Conservation (phyloP, 2,113 vertebrate genomes). For the Entomyzon cyanotis region DNA sequence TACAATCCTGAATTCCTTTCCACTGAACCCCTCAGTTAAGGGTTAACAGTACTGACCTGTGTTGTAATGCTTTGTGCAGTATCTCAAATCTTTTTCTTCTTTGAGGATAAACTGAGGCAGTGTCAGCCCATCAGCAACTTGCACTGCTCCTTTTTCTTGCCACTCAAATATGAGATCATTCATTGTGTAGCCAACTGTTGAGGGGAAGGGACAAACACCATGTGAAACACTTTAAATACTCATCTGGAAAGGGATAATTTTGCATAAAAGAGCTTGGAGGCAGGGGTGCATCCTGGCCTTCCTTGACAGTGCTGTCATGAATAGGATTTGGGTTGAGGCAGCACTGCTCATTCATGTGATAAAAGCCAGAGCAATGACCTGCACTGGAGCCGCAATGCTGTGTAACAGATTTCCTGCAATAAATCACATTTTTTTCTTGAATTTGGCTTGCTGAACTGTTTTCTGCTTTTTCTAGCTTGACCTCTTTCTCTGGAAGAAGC, state of each 20-base stretch:
- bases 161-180: conserved; percentile 99
- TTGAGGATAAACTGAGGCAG: conserved; percentile 97
- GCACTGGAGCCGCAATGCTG: background rate
- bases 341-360: background rate
- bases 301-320: background rate
- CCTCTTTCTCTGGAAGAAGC: background rate
- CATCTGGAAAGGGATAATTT: background rate
- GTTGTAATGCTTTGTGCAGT: conserved; percentile 98
- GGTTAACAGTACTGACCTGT: conserved; percentile 80
- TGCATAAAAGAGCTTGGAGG: background rate
- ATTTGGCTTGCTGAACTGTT: background rate
- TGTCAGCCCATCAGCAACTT: conserved; percentile 94
- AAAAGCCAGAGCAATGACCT: background rate
- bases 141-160: conserved; percentile 95
- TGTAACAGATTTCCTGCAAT: background rate
- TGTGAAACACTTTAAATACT: background rate
- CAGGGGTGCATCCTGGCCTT: background rate
- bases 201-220: background rate
- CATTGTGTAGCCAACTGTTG: conserved; percentile 96
- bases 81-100: conserved; percentile 96
- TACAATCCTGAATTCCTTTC: background rate
- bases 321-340: background rate
- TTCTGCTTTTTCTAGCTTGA: background rate
- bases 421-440: background rate
- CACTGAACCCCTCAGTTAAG: background rate